Evolutionary conservation across 2,113 vertebrate species (phyloP).

Genomic region (Taurulus bubalis): DNA sequence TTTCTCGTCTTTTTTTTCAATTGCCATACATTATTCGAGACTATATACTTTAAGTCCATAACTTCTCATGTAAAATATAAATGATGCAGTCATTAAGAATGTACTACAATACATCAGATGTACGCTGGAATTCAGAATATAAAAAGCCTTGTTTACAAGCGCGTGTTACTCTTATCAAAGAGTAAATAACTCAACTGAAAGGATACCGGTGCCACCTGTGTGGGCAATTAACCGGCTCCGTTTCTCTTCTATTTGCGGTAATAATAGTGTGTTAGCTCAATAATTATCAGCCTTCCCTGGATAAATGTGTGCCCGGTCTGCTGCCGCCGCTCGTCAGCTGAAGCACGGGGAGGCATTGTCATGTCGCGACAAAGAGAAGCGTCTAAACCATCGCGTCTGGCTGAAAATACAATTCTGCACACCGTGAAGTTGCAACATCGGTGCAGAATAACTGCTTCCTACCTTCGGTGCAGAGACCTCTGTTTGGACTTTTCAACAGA

Average conservation of each 20-base stretch:
- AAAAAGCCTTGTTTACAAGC: not conserved
- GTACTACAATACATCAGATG: not conserved
- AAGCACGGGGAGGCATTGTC: conserved; percentile 4
- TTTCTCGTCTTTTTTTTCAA: not conserved
- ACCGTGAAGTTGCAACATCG: not conserved
- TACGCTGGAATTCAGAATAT: not conserved
- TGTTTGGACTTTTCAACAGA: conserved; percentile 22
- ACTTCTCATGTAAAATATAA: not conserved
- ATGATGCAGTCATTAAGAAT: not conserved
- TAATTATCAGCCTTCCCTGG: not conserved
- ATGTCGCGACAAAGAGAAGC: not conserved
- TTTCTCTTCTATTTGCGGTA: conserved; percentile 2
- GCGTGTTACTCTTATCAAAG: not conserved
- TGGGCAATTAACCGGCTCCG: conserved; percentile 6
- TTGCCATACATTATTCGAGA: not conserved
- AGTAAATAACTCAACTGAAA: not conserved
- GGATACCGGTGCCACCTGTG: not conserved
- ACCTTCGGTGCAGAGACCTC: conserved; percentile 19
- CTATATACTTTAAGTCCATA: not conserved
- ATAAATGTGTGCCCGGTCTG: not conserved
- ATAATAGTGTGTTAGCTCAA: conserved; percentile 4
- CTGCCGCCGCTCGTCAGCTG: not conserved
- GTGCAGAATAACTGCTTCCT: conserved; percentile 14
- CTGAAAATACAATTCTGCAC: conserved; percentile 13
- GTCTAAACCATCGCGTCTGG: conserved; percentile 7